Base-by-base conservation (phyloP, 2,888 invertebrate genomes). In the Branchellion lobata region DNA sequence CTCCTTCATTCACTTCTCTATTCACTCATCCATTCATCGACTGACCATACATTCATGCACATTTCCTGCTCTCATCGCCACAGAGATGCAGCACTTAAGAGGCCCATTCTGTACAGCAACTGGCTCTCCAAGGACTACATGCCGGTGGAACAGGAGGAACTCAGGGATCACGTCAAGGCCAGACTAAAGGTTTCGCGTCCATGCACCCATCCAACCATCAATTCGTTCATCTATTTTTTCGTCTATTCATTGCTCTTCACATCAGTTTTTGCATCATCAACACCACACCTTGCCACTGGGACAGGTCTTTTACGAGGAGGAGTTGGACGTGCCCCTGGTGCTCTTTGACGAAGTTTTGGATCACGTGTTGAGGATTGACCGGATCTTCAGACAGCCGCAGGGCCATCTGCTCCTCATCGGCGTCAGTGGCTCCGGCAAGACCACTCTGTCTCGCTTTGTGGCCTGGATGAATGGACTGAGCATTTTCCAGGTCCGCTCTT, bases 401-500 rank as follows among this genome's bases (percentile, higher is more conserved):
- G 99, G 77, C 14, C 99, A 99, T 89, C 89, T 99, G 84, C 89
- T 99, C 84, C 91, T 99, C 8, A 99, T 99, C 86, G 99, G 99
- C 83, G 98, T 98, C 5, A 97, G 97, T 77, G 99, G 99, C 71
- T 96, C 98, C 83, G 99, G 99, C 83, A 99, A 99, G 90, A 99
- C 99, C 0, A 99, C 99, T 14, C 91, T 99, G 84, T 98, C 98
- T 34, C 91, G 99, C 83, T 99, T 99, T 88, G 99, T 99, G 47
- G 99, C 99, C 74, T 99, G 99, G 97, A 96, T 99, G 94, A 99
- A 99, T 88, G 99, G 99, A 8, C 90, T 99, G 53, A 95, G 94
- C 83, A 96, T 99, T 81, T 99, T 98, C 92, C 98, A 99, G 61
- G n/a, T n/a, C n/a, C n/a, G n/a, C n/a, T n/a, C n/a, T n/a, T n/a